A percentile compares a stretch with the other conserved stretches of the same genome.
phyloP scores from a whole-genome alignment of 2,113 vertebrate genomes.

The Jacana jacana region DNA sequence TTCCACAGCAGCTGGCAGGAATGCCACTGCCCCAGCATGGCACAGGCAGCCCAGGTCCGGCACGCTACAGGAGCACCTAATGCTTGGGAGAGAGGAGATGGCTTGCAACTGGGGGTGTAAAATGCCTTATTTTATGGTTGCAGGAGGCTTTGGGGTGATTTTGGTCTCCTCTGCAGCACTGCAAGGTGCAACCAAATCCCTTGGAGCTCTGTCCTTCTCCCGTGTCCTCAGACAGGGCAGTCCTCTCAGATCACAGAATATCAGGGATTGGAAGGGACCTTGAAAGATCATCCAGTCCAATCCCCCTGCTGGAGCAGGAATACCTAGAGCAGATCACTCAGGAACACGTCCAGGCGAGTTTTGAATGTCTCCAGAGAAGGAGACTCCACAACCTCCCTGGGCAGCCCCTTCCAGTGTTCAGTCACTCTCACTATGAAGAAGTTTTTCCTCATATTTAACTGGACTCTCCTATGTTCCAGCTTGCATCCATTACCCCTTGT shows the following conservation, averaged over 20 bases:
- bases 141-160: neutral
- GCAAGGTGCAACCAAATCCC: neutral
- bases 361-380: no score
- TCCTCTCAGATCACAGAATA: rapidly evolving
- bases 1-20: neutral
- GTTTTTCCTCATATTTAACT: no score
- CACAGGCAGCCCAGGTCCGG: rapidly evolving
- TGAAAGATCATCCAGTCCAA: no score
- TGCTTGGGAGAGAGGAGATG: rapidly evolving
- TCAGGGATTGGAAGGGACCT: no score
- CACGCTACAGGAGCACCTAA: rapidly evolving
- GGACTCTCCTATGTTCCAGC: no score
- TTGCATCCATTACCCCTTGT: no score
- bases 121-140: neutral
- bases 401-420: no score
- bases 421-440: no score
- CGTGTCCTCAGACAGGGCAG: rapidly evolving
- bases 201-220: neutral
- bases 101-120: neutral
- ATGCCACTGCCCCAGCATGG: neutral
- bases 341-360: no score
- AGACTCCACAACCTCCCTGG: no score
- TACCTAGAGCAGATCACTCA: no score
- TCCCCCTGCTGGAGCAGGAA: no score
- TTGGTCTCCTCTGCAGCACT: neutral